phyloP scores from a whole-genome alignment of 2,797 vertebrate genomes.

The Sebastes jordani region DNA sequence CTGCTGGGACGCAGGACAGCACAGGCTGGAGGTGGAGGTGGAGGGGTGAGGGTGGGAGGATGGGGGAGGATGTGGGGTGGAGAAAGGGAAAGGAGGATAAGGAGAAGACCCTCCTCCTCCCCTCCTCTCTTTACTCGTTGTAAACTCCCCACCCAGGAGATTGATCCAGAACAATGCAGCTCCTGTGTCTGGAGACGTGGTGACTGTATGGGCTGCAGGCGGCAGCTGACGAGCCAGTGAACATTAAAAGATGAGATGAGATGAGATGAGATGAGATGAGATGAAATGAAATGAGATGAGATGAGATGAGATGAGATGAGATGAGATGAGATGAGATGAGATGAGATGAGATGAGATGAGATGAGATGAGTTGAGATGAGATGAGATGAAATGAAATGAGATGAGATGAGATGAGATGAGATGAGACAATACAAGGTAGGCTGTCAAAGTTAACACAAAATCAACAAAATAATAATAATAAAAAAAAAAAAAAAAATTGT shows the following conservation, averaged over 20 bases:
- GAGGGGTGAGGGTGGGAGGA: neutral
- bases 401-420: too few relatives aligned
- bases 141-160: slow-evolving; percentile 45
- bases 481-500: too few relatives aligned
- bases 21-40: neutral
- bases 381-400: too few relatives aligned
- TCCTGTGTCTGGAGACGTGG: neutral
- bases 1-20: slow-evolving; percentile 52
- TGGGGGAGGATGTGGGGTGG: neutral
- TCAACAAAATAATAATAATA: too few relatives aligned
- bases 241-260: neutral
- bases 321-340: neutral
- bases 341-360: too few relatives aligned
- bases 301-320: neutral
- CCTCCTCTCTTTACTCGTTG: slow-evolving; percentile 3
- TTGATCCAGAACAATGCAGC: neutral
- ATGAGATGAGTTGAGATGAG: too few relatives aligned
- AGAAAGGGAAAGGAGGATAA: slow-evolving; percentile 42
- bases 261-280: neutral
- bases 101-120: slow-evolving; percentile 1
- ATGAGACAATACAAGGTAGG: neutral
- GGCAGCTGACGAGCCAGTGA: neutral
- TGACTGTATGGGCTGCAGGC: slow-evolving; percentile 32
- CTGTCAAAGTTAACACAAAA: too few relatives aligned
- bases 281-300: neutral